Evolutionary conservation across 2,888 invertebrate genomes (phyloP).

Genomic region (Trichopoda pennipes): DNA sequence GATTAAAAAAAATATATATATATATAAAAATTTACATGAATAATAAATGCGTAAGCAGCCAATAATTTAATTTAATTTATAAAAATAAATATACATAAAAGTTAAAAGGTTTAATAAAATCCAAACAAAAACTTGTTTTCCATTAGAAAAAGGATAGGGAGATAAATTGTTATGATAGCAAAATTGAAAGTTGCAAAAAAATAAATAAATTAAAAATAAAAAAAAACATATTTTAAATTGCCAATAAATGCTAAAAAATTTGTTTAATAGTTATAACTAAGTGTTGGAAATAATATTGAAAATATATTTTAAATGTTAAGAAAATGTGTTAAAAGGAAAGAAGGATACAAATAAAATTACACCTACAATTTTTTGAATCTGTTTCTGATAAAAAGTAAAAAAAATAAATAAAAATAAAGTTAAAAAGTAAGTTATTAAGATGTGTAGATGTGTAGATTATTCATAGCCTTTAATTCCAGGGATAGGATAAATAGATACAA

Average conservation of each 20-base stretch:
- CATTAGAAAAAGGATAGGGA: background rate
- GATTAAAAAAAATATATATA: background rate
- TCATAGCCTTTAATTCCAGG: too few relatives aligned
- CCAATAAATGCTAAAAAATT: background rate
- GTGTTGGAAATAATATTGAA: too few relatives aligned
- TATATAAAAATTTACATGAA: background rate
- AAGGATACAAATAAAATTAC: too few relatives aligned
- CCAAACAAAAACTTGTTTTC: background rate
- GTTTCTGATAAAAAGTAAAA: too few relatives aligned
- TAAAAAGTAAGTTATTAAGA: too few relatives aligned
- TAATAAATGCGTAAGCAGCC: slow-evolving; percentile 31
- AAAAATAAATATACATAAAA: background rate
- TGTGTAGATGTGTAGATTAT: too few relatives aligned
- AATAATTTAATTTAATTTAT: slow-evolving; percentile 32
- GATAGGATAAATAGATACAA: too few relatives aligned
- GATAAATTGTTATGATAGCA: background rate
- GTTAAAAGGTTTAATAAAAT: background rate
- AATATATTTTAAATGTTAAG: too few relatives aligned
- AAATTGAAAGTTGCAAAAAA: background rate
- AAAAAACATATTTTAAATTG: slow-evolving; percentile 24
- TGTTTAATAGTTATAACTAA: too few relatives aligned
- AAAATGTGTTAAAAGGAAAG: too few relatives aligned
- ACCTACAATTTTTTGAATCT: too few relatives aligned
- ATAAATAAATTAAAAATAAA: background rate
- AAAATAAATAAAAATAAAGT: too few relatives aligned